Conservation (phyloP, 2,797 vertebrate genomes). For the Momotus momota region DNA sequence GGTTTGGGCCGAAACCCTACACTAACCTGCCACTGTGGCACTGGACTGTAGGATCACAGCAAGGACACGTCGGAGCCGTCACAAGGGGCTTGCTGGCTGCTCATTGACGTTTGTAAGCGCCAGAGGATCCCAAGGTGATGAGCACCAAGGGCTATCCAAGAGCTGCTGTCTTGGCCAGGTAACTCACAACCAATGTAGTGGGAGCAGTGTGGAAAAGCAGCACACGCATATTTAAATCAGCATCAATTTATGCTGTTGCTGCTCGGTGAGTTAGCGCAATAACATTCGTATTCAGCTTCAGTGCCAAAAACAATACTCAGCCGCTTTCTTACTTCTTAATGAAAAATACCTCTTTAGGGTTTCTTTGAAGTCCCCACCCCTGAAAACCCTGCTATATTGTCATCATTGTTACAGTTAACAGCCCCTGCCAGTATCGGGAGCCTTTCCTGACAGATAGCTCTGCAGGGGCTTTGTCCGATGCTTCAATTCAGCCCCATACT, state of each 20-base stretch:
- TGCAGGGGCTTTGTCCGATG: conserved; percentile 12
- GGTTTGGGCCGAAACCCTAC: not conserved
- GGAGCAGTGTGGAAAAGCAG: not conserved
- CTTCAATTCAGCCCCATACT: conserved; percentile 8
- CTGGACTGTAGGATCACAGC: not conserved
- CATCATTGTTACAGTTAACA: conserved; percentile 55
- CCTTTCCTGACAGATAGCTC: conserved; percentile 54
- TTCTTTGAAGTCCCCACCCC: conserved; percentile 60
- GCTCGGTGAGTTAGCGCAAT: not conserved
- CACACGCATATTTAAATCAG: not conserved
- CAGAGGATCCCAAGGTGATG: not conserved
- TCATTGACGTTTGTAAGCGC: not conserved
- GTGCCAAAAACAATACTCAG: conserved; percentile 32
- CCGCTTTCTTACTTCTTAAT: conserved; percentile 62
- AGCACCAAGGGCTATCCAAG: not conserved
- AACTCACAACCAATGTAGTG: rapidly evolving
- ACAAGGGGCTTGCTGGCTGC: not conserved
- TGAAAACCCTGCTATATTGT: conserved; percentile 37
- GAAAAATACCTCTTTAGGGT: conserved; percentile 63
- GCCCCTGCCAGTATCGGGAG: conserved; percentile 51
- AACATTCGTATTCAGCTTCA: conserved; percentile 39
- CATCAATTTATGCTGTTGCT: not conserved
- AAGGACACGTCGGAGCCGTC: rapidly evolving
- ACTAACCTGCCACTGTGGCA: rapidly evolving
- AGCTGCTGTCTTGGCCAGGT: not conserved